A percentile compares a stretch with the other conserved stretches of the same genome.
Evolutionary conservation across 2,888 invertebrate genomes (phyloP).

Genomic region (Ceriagrion tenellum): DNA sequence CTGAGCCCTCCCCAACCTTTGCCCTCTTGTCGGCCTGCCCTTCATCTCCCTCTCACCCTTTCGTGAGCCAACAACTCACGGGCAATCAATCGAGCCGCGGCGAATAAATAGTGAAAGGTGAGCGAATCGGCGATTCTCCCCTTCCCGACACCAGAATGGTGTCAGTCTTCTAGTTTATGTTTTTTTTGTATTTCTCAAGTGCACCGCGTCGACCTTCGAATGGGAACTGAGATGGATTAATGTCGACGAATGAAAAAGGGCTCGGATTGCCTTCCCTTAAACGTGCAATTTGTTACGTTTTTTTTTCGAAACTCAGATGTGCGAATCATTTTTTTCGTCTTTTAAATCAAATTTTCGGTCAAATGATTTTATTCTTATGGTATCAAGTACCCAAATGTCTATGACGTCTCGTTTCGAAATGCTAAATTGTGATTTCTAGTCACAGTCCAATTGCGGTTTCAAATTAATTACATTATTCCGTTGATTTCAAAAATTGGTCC

Average conservation of each 20-base stretch:
- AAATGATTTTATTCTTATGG: too few relatives aligned
- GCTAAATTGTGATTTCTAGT: too few relatives aligned
- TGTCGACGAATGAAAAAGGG: background rate
- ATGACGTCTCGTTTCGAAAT: too few relatives aligned
- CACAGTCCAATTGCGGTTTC: too few relatives aligned
- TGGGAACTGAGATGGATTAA: background rate
- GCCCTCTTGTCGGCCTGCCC: background rate
- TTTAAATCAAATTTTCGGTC: too few relatives aligned
- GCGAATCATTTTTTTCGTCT: too few relatives aligned
- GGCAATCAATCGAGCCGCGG: background rate
- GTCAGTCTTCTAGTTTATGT: background rate
- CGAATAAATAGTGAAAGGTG: background rate
- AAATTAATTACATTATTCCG: too few relatives aligned
- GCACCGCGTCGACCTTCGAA: slow-evolving; percentile 3
- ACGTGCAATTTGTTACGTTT: background rate
- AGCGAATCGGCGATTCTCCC: background rate
- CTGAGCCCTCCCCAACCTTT: background rate
- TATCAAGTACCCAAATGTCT: too few relatives aligned
- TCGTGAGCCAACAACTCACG: background rate
- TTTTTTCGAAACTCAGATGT: too few relatives aligned
- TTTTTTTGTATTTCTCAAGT: background rate
- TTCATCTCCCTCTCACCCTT: background rate
- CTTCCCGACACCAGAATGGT: background rate
- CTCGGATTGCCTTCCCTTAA: background rate
- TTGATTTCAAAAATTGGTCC: too few relatives aligned